Evolutionary conservation across 2,888 invertebrate species (phyloP).

Genomic region (Pinctada fucata): DNA sequence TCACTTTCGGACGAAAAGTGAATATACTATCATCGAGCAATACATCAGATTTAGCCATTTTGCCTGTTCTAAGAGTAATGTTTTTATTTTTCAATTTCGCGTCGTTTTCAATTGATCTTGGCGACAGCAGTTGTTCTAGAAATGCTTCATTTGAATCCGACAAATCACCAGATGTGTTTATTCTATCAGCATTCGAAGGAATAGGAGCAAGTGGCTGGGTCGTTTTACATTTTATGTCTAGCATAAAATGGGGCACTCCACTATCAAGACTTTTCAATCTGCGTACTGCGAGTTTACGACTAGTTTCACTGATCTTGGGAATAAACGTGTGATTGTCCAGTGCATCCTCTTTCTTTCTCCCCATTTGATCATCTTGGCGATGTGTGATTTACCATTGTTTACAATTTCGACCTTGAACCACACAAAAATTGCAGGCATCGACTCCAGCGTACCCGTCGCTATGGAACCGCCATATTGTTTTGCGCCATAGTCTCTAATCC

Average conservation of each 20-base stretch:
- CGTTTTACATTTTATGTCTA: conserved; percentile 56
- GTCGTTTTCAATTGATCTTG: conserved; percentile 27
- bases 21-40: conserved; percentile 65
- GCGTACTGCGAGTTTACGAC: conserved; percentile 58
- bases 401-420: not conserved
- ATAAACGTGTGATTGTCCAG: conserved; percentile 53
- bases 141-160: not conserved
- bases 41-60: conserved; percentile 51
- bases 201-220: conserved; percentile 60
- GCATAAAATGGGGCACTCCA: conserved; percentile 61
- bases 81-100: conserved; percentile 27
- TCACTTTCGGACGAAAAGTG: conserved; percentile 69
- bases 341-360: conserved; percentile 57
- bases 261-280: conserved; percentile 50
- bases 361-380: conserved; percentile 55
- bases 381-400: conserved; percentile 31
- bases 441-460: conserved; percentile 54
- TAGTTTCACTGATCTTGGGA: conserved; percentile 61
- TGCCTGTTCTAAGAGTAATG: conserved; percentile 45
- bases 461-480: conserved; percentile 67
- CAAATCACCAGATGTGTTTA: conserved; percentile 10
- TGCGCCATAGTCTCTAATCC: conserved; percentile 19
- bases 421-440: not conserved
- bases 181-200: conserved; percentile 32
- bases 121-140: not conserved